Evolutionary conservation across 2,797 vertebrate genomes (phyloP).

Genomic region (Macropus fuliginosus): DNA sequence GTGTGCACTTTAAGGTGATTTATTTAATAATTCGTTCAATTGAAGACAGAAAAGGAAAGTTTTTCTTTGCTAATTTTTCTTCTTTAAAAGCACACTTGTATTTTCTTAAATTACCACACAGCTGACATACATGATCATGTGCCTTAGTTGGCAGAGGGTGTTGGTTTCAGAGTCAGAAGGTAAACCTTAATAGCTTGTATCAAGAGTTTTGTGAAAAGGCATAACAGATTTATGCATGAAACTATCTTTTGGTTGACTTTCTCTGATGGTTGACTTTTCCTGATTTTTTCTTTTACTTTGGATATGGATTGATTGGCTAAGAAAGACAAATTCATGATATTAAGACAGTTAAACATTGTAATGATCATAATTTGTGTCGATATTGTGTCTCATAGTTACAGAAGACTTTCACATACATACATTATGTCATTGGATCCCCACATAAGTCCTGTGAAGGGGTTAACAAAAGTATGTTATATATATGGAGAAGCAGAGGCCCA

Average conservation of each 20-base stretch:
- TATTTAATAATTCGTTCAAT: background rate
- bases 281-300: constrained; percentile 44
- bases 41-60: constrained; percentile 35
- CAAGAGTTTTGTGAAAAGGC: constrained; percentile 27
- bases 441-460: background rate
- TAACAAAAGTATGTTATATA: background rate
- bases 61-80: constrained; percentile 57
- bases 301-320: constrained; percentile 14
- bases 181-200: constrained; percentile 19
- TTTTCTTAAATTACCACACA: constrained; percentile 20
- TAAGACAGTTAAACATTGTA: background rate
- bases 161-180: constrained; percentile 34
- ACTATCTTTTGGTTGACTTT: constrained; percentile 1
- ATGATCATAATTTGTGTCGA: background rate
- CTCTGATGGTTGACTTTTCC: background rate
- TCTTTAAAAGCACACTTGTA: constrained; percentile 44
- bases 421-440: background rate
- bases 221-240: constrained; percentile 37
- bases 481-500: background rate
- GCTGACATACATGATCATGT: constrained; percentile 30
- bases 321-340: constrained; percentile 17
- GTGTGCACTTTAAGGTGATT: background rate
- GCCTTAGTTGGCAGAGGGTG: background rate
- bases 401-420: background rate
- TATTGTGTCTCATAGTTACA: background rate